Evolutionary conservation across 2,888 invertebrate genomes (phyloP).

Genomic region (Lydus trimaculatus): DNA sequence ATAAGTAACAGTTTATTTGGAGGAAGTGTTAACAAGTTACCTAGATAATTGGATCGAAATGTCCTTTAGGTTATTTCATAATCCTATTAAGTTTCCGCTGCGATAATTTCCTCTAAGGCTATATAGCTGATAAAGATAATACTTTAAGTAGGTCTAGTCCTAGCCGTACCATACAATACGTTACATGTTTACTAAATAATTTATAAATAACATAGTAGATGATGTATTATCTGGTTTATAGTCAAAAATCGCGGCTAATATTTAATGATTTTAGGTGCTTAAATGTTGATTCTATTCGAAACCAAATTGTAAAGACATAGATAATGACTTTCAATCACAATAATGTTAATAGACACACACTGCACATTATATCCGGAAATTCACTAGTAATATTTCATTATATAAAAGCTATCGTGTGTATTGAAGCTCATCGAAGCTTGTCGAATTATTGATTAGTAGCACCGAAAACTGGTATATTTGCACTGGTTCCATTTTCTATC

Average conservation of each 20-base stretch:
- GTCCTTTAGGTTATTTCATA: constrained; percentile 21
- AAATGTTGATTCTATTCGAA: too few species aligned
- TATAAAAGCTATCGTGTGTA: neutral
- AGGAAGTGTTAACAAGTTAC: constrained; percentile 17
- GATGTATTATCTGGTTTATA: too few species aligned
- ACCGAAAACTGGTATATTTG: neutral
- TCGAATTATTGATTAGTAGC: neutral
- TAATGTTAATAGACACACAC: neutral
- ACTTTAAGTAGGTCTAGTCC: neutral
- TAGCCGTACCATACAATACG: neutral
- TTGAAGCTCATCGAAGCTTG: neutral
- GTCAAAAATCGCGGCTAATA: too few species aligned
- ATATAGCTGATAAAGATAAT: neutral
- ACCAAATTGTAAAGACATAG: neutral
- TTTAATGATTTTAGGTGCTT: too few species aligned
- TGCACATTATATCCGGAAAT: neutral
- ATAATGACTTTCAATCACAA: neutral
- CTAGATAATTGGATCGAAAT: constrained; percentile 28
- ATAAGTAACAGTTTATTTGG: constrained; percentile 22
- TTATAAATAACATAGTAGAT: too few species aligned
- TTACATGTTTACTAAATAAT: neutral
- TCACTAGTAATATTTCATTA: neutral
- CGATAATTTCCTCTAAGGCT: neutral
- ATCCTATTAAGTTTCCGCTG: constrained; percentile 3
- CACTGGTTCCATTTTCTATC: neutral